Evolutionary conservation across 2,113 vertebrate genomes (phyloP).

Genomic region (Synodontis membranacea): DNA sequence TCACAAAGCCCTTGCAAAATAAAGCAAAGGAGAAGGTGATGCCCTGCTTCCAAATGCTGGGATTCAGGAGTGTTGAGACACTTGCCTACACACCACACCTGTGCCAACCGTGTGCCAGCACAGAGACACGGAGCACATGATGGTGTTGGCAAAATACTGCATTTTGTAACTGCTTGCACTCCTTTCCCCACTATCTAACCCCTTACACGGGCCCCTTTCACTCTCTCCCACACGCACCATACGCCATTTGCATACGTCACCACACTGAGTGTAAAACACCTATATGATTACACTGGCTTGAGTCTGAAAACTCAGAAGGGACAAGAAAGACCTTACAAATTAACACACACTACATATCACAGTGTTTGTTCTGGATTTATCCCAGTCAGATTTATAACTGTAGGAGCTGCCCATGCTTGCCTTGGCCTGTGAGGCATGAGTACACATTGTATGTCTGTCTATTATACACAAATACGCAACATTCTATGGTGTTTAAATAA

Average conservation of each 20-base stretch:
- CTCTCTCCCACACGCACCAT: not conserved
- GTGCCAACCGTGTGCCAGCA: not conserved
- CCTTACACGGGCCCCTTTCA: slow-evolving; percentile 24
- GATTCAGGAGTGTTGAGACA: not conserved
- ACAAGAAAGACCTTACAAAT: not conserved
- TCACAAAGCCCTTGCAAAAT: slow-evolving; percentile 9
- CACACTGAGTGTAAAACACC: not conserved
- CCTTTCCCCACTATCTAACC: not conserved
- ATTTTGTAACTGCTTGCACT: not conserved
- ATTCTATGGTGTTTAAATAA: not conserved
- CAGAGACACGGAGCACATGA: not conserved
- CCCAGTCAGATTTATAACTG: slow-evolving; percentile 51
- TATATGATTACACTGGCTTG: not conserved
- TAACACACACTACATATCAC: slow-evolving; percentile 13
- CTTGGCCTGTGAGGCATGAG: slow-evolving; percentile 48
- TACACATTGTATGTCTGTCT: slow-evolving; percentile 46
- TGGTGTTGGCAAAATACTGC: slow-evolving; percentile 2
- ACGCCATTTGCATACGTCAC: slow-evolving; percentile 20
- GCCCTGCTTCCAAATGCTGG: not conserved
- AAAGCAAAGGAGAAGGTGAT: slow-evolving; percentile 14
- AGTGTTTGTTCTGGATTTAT: slow-evolving; percentile 53
- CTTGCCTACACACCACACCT: not conserved
- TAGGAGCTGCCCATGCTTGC: slow-evolving; percentile 35
- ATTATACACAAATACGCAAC: slow-evolving; percentile 41
- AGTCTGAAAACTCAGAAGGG: not conserved